Evolutionary conservation across 2,888 invertebrate species (phyloP), one percentile per base, ranked within the genome.

Genomic region (Acanthococcus lagerstroemiae): DNA sequence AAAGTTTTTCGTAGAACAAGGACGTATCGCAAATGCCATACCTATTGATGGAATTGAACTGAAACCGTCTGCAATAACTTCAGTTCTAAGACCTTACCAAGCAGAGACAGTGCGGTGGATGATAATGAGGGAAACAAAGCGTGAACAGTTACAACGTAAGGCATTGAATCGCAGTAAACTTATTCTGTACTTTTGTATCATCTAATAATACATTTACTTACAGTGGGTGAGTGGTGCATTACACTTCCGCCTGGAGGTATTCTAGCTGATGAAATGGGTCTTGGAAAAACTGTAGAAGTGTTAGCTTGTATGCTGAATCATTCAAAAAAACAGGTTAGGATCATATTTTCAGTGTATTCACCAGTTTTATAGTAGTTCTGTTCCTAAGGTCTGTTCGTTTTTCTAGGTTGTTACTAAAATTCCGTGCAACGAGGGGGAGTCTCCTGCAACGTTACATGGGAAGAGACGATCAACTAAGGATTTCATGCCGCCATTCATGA

Each of bases 191-290:
- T 54, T 19, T 1, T 37, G 7, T 30, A 30, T 56, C 2, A 21
- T 4, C 15, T 19, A n/a, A 17, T 5, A 37, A 37, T 37, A 9
- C 37, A 37, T 37, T 37, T 66, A 9, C 24, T 50, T 68, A 3
- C 17, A 95, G 76, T 96, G 95, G 95, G 78, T 95, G 25, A 85
- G 86, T 0, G 86, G 95, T 0, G 84, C 95, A 77, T 88, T 93
- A 76, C 83, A 85, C 68, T 90, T 93, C 73, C 85, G 87, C 17
- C 86, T 95, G 54, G 95, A 73, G 95, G 94, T 0, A 95, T 97
- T 72, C 79, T 97, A 69, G 96, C 95, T 0, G 96, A 97, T 76
- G 96, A 97, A 79, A 97, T 97, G 96, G 94, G 94, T 0, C 78
- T 95, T 2, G 94, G 94, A 6, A 95, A 95, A 78, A 95, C 95